Evolutionary conservation across 2,888 invertebrate species (phyloP), one percentile per base, ranked within the genome.

Genomic region (Empis livida): DNA sequence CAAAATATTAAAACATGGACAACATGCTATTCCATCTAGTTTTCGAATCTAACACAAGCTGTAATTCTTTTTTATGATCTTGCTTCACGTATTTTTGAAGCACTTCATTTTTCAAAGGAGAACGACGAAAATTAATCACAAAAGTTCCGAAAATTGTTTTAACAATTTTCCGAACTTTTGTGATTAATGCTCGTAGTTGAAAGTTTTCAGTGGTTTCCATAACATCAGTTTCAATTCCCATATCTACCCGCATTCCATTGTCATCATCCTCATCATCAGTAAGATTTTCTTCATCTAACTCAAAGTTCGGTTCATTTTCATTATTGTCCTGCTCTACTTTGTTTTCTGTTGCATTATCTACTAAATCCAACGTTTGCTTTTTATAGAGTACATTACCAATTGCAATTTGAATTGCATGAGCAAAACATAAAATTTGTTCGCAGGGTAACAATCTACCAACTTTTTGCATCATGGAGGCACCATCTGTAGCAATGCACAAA

Each of bases 1-100:
- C 17, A 55, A 10, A 54, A 41, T 42, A 37, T 42, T 45, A 45
- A 50, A 53, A 50, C 54, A 53, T 51, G 9, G 31, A 16, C 13
- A 45, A 23, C 27, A 53, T 43, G 46, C 51, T 52, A 30, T 37
- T 45, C 48, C 52, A 52, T 15, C 52, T 38, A 42, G 51, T 54
- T 48, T 49, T 48, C 41, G 47, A 50, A 43, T 53, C 50, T 20
- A 53, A 42, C 27, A 43, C 20, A 42, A 51, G 38, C 35, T 48
- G n/a, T n/a, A 50, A 32, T 42, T 50, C 48, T 44, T 49, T 49
- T 40, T 38, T 42, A 23, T 43, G 42, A 48, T 50, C 38, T 42
- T 42, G 23, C 23, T 38, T 44, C 6, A 42, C 45, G 32, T 51
- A 48, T 14, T 44, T 49, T 45, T 52, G 49, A 10, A 52, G 43